Evolutionary conservation across 2,888 invertebrate genomes (phyloP).

Genomic region (Noctua fimbriata): DNA sequence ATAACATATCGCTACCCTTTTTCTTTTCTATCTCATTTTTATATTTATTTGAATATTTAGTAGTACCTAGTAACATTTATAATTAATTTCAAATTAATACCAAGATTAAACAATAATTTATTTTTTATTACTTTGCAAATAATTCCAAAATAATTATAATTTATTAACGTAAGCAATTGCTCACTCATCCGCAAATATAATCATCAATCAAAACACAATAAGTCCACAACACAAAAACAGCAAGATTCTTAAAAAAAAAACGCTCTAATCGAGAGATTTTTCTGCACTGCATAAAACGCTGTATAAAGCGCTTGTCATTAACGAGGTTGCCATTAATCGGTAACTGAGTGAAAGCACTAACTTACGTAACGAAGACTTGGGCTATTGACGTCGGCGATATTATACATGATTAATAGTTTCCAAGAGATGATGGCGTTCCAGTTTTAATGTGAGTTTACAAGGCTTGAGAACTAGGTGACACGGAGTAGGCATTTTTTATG

Average conservation of each 20-base stretch:
- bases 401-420: conserved; percentile 65
- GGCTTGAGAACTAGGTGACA: conserved; percentile 38
- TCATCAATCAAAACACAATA: not conserved
- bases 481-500: conserved; percentile 12
- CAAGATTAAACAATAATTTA: not conserved
- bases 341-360: conserved; percentile 53
- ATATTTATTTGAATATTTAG: too few relatives aligned
- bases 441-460: conserved; percentile 49
- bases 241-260: not conserved
- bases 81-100: not conserved
- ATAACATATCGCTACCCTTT: fast-evolving
- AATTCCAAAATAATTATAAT: not conserved
- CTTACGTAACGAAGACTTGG: conserved; percentile 58
- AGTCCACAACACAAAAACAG: conserved; percentile 7
- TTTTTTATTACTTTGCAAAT: not conserved
- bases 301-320: conserved; percentile 44
- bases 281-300: conserved; percentile 27
- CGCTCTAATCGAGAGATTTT: conserved; percentile 2
- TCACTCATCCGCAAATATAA: not conserved
- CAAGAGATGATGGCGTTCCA: conserved; percentile 48
- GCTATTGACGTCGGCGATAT: conserved; percentile 52
- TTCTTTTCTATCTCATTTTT: not conserved
- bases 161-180: not conserved
- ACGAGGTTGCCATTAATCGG: conserved; percentile 55
- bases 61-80: not conserved